Percentiles rank a stretch among this genome's conserved stretches.
phyloP scores from a whole-genome alignment of 1,140 invertebrate genomes.

The Drosophila kepulauana region DNA sequence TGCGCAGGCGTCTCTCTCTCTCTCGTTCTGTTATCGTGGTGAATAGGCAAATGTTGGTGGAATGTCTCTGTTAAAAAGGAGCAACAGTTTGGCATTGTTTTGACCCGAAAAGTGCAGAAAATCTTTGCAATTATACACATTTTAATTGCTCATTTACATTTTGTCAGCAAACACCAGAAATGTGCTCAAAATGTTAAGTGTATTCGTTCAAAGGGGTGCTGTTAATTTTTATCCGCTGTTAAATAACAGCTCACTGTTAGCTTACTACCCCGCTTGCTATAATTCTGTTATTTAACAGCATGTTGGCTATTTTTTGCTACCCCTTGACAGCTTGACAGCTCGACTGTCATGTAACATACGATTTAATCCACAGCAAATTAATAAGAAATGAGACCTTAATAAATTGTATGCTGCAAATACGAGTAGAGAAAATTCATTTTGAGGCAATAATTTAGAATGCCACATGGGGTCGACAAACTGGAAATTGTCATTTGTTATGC shows the following conservation, averaged over 20 bases:
- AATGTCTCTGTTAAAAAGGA: conserved; percentile 48
- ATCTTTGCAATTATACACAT: background rate
- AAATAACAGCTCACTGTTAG: conserved; percentile 31
- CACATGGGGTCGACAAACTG: background rate
- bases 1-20: conserved; percentile 58
- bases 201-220: background rate
- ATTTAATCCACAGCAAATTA: background rate
- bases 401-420: background rate
- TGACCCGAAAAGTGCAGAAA: background rate
- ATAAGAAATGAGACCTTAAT: background rate
- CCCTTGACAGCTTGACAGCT: background rate
- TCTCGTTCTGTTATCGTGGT: conserved; percentile 35
- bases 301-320: background rate
- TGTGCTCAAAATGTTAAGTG: background rate
- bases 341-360: no score
- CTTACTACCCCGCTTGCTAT: conserved; percentile 56
- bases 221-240: conserved; percentile 65
- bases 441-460: background rate
- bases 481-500: conserved; percentile 2
- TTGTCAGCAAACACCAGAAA: background rate
- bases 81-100: conserved; percentile 71
- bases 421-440: background rate
- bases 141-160: background rate
- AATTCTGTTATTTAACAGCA: conserved; percentile 46
- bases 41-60: conserved; percentile 7